Evolutionary conservation across 2,113 vertebrate genomes (phyloP).

Genomic region (Athene noctua): DNA sequence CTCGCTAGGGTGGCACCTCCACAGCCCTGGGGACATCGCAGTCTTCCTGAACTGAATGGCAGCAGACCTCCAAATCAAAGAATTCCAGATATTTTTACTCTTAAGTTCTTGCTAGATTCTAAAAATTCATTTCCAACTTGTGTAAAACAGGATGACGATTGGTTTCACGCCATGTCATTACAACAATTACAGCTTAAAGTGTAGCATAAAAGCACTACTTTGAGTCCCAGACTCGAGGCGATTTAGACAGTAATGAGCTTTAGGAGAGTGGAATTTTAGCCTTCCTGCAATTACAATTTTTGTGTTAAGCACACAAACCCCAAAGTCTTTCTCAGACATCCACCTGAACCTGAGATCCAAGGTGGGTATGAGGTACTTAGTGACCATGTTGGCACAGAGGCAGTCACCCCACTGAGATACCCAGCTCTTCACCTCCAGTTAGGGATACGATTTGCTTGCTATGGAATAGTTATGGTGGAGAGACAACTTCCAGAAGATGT

Average conservation of each 20-base stretch:
- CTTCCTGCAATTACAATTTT: neutral
- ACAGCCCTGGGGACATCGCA: neutral
- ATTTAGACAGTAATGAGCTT: neutral
- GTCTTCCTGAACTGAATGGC: neutral
- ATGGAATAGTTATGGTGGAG: neutral
- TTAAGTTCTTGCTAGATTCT: neutral
- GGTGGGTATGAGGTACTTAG: accelerated
- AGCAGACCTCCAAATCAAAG: neutral
- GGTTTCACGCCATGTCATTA: neutral
- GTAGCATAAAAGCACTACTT: neutral
- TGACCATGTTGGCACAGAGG: neutral
- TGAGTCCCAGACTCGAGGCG: neutral
- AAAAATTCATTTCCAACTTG: neutral
- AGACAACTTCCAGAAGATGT: neutral
- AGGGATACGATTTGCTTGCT: neutral
- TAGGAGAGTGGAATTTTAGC: neutral
- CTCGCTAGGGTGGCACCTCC: neutral
- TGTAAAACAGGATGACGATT: neutral
- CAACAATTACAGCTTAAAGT: neutral
- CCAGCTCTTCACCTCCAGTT: neutral
- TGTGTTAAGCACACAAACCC: neutral
- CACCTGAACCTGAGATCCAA: neutral
- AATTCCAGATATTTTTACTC: neutral
- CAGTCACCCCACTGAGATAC: neutral
- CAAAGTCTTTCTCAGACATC: neutral